Evolutionary conservation across 2,888 invertebrate genomes (phyloP).

Genomic region (Lasioglossum leucozonium): DNA sequence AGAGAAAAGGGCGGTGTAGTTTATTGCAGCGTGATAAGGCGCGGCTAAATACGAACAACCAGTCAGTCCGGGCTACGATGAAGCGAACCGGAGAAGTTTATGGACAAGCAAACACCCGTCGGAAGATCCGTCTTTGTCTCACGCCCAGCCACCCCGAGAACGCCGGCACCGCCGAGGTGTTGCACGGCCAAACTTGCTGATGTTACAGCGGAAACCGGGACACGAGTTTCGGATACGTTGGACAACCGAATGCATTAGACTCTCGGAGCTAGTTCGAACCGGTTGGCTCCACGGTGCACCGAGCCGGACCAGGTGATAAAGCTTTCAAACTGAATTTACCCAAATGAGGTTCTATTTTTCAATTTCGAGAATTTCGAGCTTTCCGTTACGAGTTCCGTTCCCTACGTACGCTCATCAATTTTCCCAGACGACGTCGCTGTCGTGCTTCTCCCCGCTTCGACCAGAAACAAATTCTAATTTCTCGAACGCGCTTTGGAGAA

Average conservation of each 20-base stretch:
- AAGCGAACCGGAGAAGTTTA: neutral
- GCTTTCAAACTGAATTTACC: neutral
- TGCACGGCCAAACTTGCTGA: neutral
- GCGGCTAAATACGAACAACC: neutral
- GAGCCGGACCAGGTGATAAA: neutral
- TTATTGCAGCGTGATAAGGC: neutral
- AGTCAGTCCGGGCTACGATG: neutral
- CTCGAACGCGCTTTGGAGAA: neutral
- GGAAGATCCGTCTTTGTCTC: neutral
- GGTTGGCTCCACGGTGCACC: neutral
- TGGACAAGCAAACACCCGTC: neutral
- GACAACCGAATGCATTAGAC: conserved; percentile 1
- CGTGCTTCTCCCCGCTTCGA: neutral
- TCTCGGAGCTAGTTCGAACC: neutral
- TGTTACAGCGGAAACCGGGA: conserved; percentile 1
- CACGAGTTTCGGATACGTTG: conserved; percentile 10
- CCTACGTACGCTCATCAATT: neutral
- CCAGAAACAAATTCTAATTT: neutral
- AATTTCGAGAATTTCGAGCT: neutral
- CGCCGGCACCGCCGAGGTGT: neutral
- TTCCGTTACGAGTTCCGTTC: too few relatives aligned
- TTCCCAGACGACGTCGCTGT: neutral
- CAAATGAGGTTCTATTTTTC: neutral
- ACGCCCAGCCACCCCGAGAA: neutral
- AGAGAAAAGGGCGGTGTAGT: neutral